These are phyloP conservation scores for Neodiprion fabricii DNA, from an alignment of 1,140 invertebrate genomes.

Conservation along the genomic window DNA sequence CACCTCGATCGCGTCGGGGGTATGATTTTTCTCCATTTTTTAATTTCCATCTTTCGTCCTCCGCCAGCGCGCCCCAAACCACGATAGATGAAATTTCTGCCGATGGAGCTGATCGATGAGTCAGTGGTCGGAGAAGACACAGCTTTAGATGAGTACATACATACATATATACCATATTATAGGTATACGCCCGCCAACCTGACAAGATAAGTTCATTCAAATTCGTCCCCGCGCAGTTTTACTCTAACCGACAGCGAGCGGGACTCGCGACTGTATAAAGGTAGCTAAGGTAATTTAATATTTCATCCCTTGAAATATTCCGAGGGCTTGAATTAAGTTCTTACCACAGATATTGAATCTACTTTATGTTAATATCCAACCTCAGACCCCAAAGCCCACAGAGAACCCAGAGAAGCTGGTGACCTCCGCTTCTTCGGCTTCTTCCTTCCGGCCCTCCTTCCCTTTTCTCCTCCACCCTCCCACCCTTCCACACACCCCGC, in stretches of 20 bases:
- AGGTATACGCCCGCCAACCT: neutral
- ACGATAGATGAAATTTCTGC: too few species aligned
- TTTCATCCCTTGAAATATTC: conserved; percentile 38
- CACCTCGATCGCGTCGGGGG: too few species aligned
- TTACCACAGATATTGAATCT: conserved; percentile 49
- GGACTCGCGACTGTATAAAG: too few species aligned
- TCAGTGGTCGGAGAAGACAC: too few species aligned
- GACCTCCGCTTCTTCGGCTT: neutral
- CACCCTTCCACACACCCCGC: too few species aligned
- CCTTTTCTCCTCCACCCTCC: too few species aligned
- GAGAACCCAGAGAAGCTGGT: neutral
- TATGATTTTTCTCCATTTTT: too few species aligned
- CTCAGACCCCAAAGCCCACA: neutral
- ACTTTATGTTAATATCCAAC: conserved; percentile 49
- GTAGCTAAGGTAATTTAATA: conserved; percentile 17
- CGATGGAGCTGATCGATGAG: too few species aligned
- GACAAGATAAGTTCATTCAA: neutral
- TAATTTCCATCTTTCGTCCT: too few species aligned
- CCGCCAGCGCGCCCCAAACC: too few species aligned
- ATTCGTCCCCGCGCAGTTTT: neutral
- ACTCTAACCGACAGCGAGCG: neutral
- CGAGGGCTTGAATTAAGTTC: conserved; percentile 47
- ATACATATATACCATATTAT: too few species aligned
- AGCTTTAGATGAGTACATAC: too few species aligned
- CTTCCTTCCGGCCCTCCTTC: neutral